These are phyloP conservation scores for Spinibarbus caldwelli DNA, from an alignment of 2,797 vertebrate species.

Conservation along the genomic window DNA sequence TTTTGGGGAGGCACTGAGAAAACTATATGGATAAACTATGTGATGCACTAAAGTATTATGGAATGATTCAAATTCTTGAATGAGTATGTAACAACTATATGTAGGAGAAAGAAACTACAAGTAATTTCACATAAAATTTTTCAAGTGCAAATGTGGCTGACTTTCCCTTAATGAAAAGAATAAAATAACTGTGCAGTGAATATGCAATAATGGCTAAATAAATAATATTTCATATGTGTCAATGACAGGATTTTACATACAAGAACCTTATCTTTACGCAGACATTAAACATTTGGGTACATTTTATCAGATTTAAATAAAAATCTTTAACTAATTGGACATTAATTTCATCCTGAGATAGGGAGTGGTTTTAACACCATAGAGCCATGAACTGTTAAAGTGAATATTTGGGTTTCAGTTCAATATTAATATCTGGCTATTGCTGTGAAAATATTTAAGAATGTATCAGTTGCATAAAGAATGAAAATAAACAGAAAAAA, in stretches of 20 bases:
- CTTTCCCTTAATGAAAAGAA: conserved; percentile 24
- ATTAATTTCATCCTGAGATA: conserved; percentile 82
- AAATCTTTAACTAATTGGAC: conserved; percentile 58
- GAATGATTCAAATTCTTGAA: not conserved
- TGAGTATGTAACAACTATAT: not conserved
- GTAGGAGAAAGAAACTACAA: not conserved
- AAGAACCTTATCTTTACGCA: not conserved
- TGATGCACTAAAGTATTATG: not conserved
- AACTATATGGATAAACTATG: conserved; percentile 4
- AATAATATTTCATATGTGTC: conserved; percentile 39
- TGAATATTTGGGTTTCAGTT: conserved; percentile 80
- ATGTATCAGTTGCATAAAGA: conserved; percentile 7
- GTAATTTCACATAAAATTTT: conserved; percentile 10
- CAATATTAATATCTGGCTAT: conserved; percentile 57
- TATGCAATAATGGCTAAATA: conserved; percentile 33
- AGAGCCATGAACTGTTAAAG: conserved; percentile 67
- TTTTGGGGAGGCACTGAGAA: conserved; percentile 4
- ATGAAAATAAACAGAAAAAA: conserved; percentile 20
- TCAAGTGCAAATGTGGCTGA: conserved; percentile 10
- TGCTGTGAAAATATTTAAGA: conserved; percentile 19
- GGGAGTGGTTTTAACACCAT: conserved; percentile 55
- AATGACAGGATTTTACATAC: conserved; percentile 24
- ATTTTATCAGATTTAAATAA: not conserved
- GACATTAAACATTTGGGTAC: not conserved
- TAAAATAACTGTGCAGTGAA: conserved; percentile 14